Base-by-base conservation (phyloP, 2,113 vertebrate genomes). In the Donacobius atricapilla region DNA sequence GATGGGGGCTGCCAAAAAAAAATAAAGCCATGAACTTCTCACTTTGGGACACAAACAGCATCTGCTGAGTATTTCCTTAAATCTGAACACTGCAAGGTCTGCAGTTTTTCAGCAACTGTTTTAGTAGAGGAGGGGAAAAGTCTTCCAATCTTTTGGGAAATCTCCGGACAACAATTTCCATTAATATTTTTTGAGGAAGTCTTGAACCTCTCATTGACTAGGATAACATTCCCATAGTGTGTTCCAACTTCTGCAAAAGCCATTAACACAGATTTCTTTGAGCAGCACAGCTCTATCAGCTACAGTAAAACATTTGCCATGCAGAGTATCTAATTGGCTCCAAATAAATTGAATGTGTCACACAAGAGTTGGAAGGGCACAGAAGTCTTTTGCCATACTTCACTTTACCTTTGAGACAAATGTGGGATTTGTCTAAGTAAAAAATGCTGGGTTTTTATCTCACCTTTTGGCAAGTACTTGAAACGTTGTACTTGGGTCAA, bases 241-340 rank as follows among this genome's bases (percentile, higher is more conserved):
- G 76, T 96, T 96, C 96, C 97, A 96, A 89, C n/a, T 96, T 93
- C 94, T 97, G 96, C 57, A 97, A 96, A 98, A 97, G 37, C 48
- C 56, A 81, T 97, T 95, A 95, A 42, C 51, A 80, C 25, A 57
- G 17, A 37, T 18, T 86, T 86, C 63, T 96, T 73, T 78, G 40
- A 96, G 76, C 12, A 53, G 76, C 79, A 64, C 15, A 45, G 25
- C 25, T 71, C 58, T 63, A 5, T 28, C 18, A 31, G 61, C 65
- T 86, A 63, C 69, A 79, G 68, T 31, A 92, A 44, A 85, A 53
- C 20, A n/a, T 64, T 35, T 66, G 18, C 48, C 31, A 15, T 16
- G 12, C 21, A n/a, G 40, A 63, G 20, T 48, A 42, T 61, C 20
- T 35, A 11, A 31, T 15, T 31, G 27, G 22, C 31, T 66, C 45